Evolutionary conservation across 2,888 invertebrate genomes (phyloP).

Genomic region (Omphaloscelis lunosa): DNA sequence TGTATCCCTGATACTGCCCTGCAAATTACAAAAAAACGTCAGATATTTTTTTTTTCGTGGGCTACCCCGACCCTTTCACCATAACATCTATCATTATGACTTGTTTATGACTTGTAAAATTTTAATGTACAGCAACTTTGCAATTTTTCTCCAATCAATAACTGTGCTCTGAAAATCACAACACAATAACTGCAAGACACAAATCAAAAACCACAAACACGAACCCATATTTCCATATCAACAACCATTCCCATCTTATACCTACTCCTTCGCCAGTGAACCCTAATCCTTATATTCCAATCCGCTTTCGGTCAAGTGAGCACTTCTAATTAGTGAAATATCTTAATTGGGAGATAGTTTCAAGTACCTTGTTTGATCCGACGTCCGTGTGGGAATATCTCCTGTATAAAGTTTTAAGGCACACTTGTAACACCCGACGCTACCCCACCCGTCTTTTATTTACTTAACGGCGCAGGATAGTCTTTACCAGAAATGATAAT

Average conservation of each 20-base stretch:
- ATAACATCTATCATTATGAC: too few relatives aligned
- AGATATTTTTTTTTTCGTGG: too few relatives aligned
- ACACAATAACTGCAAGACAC: background rate
- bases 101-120: too few relatives aligned
- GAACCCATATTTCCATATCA: slow-evolving; percentile 2
- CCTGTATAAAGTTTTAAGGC: background rate
- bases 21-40: too few relatives aligned
- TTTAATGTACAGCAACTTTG: too few relatives aligned
- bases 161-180: background rate
- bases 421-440: slow-evolving; percentile 2
- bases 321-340: slow-evolving; percentile 79
- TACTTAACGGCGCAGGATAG: background rate
- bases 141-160: too few relatives aligned
- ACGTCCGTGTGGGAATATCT: slow-evolving; percentile 46
- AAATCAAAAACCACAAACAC: slow-evolving; percentile 5
- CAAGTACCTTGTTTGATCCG: slow-evolving; percentile 54
- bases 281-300: slow-evolving; percentile 59
- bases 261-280: slow-evolving; percentile 35
- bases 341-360: slow-evolving; percentile 79
- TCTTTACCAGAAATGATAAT: background rate
- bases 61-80: too few relatives aligned
- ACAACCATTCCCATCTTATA: background rate
- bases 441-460: background rate
- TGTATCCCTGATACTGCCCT: too few relatives aligned
- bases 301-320: slow-evolving; percentile 76